Percentiles rank a stretch among this genome's conserved stretches.
phyloP scores from a whole-genome alignment of 2,113 vertebrate species.

The Furnarius figulus region DNA sequence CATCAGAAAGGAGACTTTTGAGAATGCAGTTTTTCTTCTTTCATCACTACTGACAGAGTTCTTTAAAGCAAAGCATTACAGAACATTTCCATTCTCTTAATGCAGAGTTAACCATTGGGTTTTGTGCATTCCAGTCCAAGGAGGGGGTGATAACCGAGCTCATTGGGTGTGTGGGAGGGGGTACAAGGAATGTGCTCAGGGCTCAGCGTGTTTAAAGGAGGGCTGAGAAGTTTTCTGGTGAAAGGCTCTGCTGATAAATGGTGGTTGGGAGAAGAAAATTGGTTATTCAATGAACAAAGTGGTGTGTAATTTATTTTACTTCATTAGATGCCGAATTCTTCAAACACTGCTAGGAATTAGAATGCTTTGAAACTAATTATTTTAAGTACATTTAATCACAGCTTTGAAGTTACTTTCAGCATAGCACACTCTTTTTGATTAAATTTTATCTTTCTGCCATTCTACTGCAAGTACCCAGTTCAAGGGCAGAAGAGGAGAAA shows the following conservation, averaged over 20 bases:
- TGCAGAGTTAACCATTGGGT: background rate
- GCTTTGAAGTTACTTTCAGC: conserved; percentile 64
- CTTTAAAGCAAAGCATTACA: background rate
- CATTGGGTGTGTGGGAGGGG: background rate
- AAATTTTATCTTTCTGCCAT: conserved; percentile 50
- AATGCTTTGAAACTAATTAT: conserved; percentile 72
- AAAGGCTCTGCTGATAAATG: conserved; percentile 66
- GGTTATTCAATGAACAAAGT: conserved; percentile 72
- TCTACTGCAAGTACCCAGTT: background rate
- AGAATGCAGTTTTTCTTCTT: background rate
- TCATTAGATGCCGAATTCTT: conserved; percentile 72
- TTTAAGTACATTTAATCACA: conserved; percentile 73
- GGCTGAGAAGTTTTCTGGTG: conserved; percentile 37
- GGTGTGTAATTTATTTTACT: conserved; percentile 74
- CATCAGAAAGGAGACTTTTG: background rate
- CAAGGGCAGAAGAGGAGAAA: background rate
- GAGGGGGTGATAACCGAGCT: background rate
- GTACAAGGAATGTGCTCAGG: background rate
- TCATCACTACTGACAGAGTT: background rate
- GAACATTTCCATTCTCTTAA: background rate
- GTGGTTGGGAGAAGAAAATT: conserved; percentile 60
- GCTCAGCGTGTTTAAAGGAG: background rate
- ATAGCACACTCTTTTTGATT: conserved; percentile 32
- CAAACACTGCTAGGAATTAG: conserved; percentile 61
- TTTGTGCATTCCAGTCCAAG: background rate